Conservation (phyloP, 2,113 vertebrate genomes). For the Peromyscus polionotus region DNA sequence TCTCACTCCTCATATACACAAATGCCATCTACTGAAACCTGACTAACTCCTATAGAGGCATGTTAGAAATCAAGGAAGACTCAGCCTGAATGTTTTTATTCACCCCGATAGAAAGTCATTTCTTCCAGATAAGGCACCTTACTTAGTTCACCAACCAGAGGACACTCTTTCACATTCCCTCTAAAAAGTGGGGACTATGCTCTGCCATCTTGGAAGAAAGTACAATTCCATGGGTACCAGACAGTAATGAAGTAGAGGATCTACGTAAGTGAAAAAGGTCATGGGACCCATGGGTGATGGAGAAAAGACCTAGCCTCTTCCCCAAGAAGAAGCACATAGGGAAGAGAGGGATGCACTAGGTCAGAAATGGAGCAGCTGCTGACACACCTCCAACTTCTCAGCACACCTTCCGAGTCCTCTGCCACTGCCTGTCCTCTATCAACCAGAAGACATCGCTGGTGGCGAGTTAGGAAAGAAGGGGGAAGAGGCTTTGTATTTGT, state of each 20-base stretch:
- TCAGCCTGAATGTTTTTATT: background rate
- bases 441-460: background rate
- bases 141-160: background rate
- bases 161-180: background rate
- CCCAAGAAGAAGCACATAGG: background rate
- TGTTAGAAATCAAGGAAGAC: background rate
- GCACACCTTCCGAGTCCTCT: background rate
- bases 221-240: background rate
- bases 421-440: background rate
- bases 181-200: background rate
- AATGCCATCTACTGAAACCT: background rate
- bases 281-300: too few species aligned
- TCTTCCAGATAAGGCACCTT: background rate
- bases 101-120: background rate
- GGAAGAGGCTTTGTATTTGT: background rate
- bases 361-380: too few species aligned
- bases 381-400: background rate
- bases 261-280: background rate
- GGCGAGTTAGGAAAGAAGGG: background rate
- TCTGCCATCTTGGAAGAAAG: background rate
- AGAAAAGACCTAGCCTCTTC: background rate
- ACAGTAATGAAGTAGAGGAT: background rate
- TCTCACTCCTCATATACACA: background rate
- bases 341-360: background rate
- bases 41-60: background rate